These are phyloP conservation scores for Microtus pennsylvanicus DNA, from an alignment of 2,113 vertebrate genomes.

Conservation along the genomic window DNA sequence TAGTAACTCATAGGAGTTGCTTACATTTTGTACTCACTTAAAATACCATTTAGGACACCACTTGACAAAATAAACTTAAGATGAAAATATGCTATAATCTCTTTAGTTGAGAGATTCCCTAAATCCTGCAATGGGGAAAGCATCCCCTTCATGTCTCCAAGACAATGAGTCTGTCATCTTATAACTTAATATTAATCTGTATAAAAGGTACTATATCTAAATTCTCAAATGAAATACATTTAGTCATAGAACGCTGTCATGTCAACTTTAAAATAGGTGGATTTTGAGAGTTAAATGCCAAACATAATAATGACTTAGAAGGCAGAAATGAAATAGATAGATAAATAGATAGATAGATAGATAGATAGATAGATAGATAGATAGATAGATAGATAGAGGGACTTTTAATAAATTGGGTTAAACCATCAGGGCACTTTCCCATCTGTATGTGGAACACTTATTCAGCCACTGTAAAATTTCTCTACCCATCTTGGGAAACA, in stretches of 20 bases:
- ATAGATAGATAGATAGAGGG: too few species aligned
- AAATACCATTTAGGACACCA: background rate
- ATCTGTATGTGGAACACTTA: conserved; percentile 32
- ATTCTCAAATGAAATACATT: background rate
- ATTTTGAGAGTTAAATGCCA: conserved; percentile 23
- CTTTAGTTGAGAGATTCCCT: background rate
- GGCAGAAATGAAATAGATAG: conserved; percentile 2
- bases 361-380: too few species aligned
- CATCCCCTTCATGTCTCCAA: background rate
- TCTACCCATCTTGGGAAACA: background rate
- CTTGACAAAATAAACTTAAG: background rate
- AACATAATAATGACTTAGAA: conserved; percentile 55
- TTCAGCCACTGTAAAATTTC: conserved; percentile 11
- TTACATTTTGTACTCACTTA: background rate
- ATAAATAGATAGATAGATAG: too few species aligned
- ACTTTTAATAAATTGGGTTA: background rate
- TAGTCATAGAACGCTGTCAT: background rate
- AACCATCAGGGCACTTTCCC: conserved; percentile 5
- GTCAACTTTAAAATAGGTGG: background rate
- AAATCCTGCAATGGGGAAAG: background rate
- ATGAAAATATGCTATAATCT: conserved; percentile 8
- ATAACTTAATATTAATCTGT: conserved; percentile 13
- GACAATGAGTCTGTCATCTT: conserved; percentile 1
- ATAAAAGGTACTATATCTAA: background rate
- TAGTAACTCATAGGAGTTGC: background rate